Base-by-base conservation (phyloP, 2,888 invertebrate genomes). In the Oligia latruncula region DNA sequence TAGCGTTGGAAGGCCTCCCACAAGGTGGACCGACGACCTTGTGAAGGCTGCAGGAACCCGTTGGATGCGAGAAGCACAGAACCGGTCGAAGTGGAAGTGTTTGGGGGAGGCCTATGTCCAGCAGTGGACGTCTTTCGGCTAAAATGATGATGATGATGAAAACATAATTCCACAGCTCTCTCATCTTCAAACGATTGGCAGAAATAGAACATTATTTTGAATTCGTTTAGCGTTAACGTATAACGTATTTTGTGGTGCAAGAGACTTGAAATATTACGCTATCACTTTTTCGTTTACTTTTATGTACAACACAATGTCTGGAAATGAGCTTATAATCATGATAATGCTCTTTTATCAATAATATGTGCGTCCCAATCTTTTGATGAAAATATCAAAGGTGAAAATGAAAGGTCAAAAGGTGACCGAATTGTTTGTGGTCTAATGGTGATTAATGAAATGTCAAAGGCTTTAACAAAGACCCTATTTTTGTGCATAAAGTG, bases 401-500 rank as follows among this genome's bases (percentile, higher is more conserved):
- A 78, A 58, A 84, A 43, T 60, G 9, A 43, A 60, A 81, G 68
- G 81, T 55, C 85, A 62, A 70, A 82, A 70, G 64, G 74, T 82
- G 81, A 68, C 13, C 8, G 74, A 82, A 73, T 80, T 85, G 81
- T 85, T 74, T 35, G 74, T 70, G 62, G 49, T 72, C 65, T 82
- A 85, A 70, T 66, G 64, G 70, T 74, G 64, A 82, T 82, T 81
- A 82, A 82, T 85, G 70, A 71, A 65, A 74, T 85, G 74, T 85
- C 82, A 82, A 82, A 82, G 65, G 64, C 64, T 71, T 80, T 65
- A 68, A 81, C 68, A 85, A 85, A 66, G 81, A 74, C 5, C 46
- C 65, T 81, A 85, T 71, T 81, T 72, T 81, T 71, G 71, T 58
- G 49, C 46, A 52, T 58, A 81, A 82, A 82, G 65, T 82, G 82